Evolutionary conservation across 2,113 vertebrate genomes (phyloP).

Genomic region (Neolamprologus modestus): DNA sequence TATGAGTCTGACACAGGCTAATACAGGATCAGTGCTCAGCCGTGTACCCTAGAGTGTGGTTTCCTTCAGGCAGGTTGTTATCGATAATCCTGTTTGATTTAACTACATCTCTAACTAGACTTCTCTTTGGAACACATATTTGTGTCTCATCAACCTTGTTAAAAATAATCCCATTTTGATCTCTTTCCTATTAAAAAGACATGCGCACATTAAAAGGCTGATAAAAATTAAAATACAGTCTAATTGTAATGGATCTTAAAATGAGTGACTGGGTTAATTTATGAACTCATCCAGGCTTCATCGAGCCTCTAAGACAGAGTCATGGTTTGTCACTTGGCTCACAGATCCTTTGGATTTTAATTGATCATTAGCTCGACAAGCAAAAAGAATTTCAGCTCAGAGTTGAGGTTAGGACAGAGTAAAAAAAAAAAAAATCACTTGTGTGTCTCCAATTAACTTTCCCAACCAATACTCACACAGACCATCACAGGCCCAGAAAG

Average conservation of each 20-base stretch:
- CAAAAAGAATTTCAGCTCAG: neutral
- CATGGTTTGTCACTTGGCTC: neutral
- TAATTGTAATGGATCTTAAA: neutral
- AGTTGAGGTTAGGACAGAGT: slow-evolving; percentile 5
- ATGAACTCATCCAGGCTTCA: neutral
- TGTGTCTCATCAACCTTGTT: neutral
- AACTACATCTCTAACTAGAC: neutral
- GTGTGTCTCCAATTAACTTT: slow-evolving; percentile 37
- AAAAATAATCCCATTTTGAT: neutral
- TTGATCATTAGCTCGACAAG: slow-evolving; percentile 37
- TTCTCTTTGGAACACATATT: neutral
- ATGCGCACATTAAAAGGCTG: neutral
- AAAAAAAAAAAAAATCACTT: neutral
- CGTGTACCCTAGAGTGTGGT: neutral
- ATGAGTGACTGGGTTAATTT: neutral
- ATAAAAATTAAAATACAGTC: neutral
- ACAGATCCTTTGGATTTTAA: slow-evolving; percentile 1
- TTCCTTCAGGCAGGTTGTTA: neutral
- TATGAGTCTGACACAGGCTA: slow-evolving; percentile 10
- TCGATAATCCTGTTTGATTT: slow-evolving; percentile 15
- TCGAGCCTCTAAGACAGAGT: neutral
- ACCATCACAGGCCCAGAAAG: neutral
- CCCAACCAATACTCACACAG: neutral
- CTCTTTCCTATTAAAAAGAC: neutral
- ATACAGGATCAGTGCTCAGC: neutral